These are phyloP conservation scores for Alcedo atthis DNA, from an alignment of 2,797 vertebrate species.

Conservation along the genomic window DNA sequence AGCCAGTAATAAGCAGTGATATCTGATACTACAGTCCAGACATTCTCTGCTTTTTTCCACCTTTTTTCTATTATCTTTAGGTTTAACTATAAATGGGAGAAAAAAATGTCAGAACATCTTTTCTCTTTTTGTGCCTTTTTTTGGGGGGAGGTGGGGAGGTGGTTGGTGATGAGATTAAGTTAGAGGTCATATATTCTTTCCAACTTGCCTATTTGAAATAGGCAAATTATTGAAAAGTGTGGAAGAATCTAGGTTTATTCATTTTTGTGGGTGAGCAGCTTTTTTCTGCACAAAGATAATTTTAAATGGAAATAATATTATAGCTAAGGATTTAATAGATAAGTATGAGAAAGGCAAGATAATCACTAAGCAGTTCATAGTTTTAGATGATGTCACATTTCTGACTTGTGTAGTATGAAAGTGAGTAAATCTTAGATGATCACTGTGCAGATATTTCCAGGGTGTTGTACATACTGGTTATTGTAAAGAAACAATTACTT, in stretches of 20 bases:
- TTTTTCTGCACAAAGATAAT: not conserved
- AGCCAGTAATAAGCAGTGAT: slow-evolving; percentile 50
- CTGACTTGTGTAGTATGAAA: slow-evolving; percentile 35
- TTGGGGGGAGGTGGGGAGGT: not conserved
- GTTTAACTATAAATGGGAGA: slow-evolving; percentile 52
- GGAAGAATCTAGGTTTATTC: slow-evolving; percentile 11
- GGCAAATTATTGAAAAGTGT: slow-evolving; percentile 36
- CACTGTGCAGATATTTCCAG: not conserved
- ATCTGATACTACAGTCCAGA: slow-evolving; percentile 36
- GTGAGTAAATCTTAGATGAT: slow-evolving; percentile 37
- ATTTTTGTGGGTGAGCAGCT: slow-evolving; percentile 35
- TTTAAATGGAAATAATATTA: slow-evolving; percentile 7
- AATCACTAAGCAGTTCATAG: slow-evolving; percentile 22
- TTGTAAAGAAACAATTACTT: not conserved
- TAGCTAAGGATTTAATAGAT: slow-evolving; percentile 68
- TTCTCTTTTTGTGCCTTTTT: not conserved
- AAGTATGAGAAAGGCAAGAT: slow-evolving; percentile 49
- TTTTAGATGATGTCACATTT: slow-evolving; percentile 45
- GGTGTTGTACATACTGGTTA: not conserved
- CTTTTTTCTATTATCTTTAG: slow-evolving; percentile 61
- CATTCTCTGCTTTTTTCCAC: slow-evolving; percentile 15
- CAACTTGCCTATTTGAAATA: not conserved
- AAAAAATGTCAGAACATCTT: slow-evolving; percentile 37
- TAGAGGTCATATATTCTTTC: slow-evolving; percentile 13
- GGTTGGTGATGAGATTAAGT: slow-evolving; percentile 32